These are phyloP conservation scores for Potamilus streckersoni DNA, from an alignment of 1,140 invertebrate species.

Conservation along the genomic window DNA sequence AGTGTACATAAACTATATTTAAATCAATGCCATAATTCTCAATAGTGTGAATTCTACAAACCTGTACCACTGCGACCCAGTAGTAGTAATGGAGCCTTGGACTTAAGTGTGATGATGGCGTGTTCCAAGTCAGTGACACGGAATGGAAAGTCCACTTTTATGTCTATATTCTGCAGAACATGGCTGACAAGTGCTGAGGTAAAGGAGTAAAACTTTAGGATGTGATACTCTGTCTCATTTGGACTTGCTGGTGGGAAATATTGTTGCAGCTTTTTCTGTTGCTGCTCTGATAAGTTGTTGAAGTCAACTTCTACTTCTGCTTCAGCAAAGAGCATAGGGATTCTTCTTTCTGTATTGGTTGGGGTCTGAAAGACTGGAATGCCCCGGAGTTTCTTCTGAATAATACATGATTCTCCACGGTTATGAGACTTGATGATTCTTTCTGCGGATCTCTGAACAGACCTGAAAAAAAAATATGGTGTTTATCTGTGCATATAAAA, in stretches of 20 bases:
- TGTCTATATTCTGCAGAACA: slow-evolving; percentile 46
- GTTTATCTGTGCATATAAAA: background rate
- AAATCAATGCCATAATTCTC: background rate
- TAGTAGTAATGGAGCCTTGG: slow-evolving; percentile 51
- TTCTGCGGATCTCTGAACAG: slow-evolving; percentile 29
- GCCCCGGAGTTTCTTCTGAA: slow-evolving; percentile 53
- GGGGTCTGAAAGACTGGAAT: slow-evolving; percentile 33
- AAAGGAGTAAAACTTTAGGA: slow-evolving; percentile 64
- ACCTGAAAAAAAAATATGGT: background rate
- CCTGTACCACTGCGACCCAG: slow-evolving; percentile 53
- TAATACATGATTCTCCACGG: slow-evolving; percentile 53
- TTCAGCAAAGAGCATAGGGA: slow-evolving; percentile 50
- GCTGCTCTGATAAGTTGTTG: background rate
- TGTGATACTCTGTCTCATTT: slow-evolving; percentile 62
- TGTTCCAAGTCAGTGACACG: slow-evolving; percentile 61
- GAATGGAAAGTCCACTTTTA: slow-evolving; percentile 63
- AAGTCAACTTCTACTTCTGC: slow-evolving; percentile 33
- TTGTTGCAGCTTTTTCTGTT: slow-evolving; percentile 23
- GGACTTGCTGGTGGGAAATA: slow-evolving; percentile 58
- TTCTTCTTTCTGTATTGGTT: slow-evolving; percentile 20
- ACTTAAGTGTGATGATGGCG: slow-evolving; percentile 58
- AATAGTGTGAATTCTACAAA: background rate
- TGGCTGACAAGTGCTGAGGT: slow-evolving; percentile 54
- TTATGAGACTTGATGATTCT: slow-evolving; percentile 54
- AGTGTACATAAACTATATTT: background rate